A percentile compares a stretch with the other conserved stretches of the same genome.
These are phyloP conservation scores for Lepeophtheirus nordmannii DNA, from an alignment of 2,888 invertebrate genomes.

Conservation along the genomic window DNA sequence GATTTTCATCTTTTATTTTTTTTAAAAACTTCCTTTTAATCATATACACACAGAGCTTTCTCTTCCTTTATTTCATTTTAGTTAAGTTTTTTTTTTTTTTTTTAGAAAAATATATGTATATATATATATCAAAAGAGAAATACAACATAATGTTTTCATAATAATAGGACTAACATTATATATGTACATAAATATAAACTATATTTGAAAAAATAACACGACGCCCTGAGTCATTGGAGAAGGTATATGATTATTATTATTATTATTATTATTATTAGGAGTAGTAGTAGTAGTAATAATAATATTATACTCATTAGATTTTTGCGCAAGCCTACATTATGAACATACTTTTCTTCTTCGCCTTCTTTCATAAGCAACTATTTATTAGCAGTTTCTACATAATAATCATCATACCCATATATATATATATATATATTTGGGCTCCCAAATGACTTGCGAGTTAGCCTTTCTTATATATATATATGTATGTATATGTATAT, in stretches of 20 bases:
- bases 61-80: neutral
- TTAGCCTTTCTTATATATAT: neutral
- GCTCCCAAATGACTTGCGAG: neutral
- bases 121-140: too few species aligned
- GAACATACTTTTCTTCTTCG: neutral
- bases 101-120: too few species aligned
- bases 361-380: neutral
- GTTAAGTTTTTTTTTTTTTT: neutral
- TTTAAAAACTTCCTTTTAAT: slow-evolving; percentile 1
- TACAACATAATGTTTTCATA: too few species aligned
- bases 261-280: too few species aligned
- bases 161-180: too few species aligned
- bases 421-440: slow-evolving; percentile 6
- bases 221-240: too few species aligned
- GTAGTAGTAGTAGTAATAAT: too few species aligned
- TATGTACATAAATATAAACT: too few species aligned
- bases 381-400: neutral
- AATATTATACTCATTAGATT: neutral
- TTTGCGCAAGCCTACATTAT: neutral
- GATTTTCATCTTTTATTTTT: neutral
- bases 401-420: slow-evolving; percentile 1
- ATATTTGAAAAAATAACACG: too few species aligned
- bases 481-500: slow-evolving; percentile 3
- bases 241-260: too few species aligned
- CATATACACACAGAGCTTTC: neutral